Base-by-base conservation (phyloP, 2,113 vertebrate species). In the Arenaria interpres region DNA sequence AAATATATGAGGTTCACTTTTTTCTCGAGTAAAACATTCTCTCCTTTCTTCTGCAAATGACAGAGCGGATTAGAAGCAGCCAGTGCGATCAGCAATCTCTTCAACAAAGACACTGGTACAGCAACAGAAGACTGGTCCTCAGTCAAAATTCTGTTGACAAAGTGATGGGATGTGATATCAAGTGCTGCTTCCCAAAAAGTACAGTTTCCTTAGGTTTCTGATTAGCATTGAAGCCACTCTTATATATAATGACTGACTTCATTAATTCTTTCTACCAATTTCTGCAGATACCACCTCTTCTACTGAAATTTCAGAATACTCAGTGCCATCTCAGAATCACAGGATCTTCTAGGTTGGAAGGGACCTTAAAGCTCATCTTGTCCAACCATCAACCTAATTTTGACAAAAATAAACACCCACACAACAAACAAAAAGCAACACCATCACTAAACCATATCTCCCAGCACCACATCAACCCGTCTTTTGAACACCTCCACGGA, bases 151-250 rank as follows among this genome's bases (percentile, higher is more conserved):
- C 28, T 1, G 3, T 11, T 23, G 24, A 59, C 9, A 25, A 37
- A 5, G 3, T 9, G 27, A 62, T 39, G 22, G 3, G 2, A 48
- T 30, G 14, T 7, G 53, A 6, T 3, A 54, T 2, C 18, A 28
- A 60, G 28, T 7, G 14, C 12, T 73, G 22, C 43, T 67, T n/a
- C 16, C 15, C 35, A 71, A 33, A 62, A 88, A 53, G 33, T 16
- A 32, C 27, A 41, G 7, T 8, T 69, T 37, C 50, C n/a, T 60
- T 5, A 2, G 2, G 54, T 50, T 45, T 74, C 45, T 57, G 69
- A 28, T 62, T 6, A 79, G 66, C 37, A 63, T 4, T 39, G 14
- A 74, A 85, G 19, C n/a, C 54, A 27, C 28, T 46, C 12, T 13
- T 56, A 22, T 14, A 6, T 4, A 30, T 13, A 43, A 53, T 2